Evolutionary conservation across 2,113 vertebrate species (phyloP).

Genomic region (Elaphurus davidianus): DNA sequence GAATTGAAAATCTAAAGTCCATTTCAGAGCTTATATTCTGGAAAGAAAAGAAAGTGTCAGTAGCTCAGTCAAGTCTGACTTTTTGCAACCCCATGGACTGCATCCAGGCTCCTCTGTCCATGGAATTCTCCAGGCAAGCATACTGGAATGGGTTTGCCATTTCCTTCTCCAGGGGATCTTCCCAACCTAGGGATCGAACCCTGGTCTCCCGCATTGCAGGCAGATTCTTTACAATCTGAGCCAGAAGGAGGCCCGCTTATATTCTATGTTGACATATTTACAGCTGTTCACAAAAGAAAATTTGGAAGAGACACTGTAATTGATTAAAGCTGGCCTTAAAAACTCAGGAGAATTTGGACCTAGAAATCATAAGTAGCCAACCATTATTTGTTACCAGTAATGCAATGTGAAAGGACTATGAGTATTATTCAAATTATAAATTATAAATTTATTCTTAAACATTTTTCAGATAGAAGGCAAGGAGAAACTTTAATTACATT

Average conservation of each 20-base stretch:
- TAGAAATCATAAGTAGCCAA: not conserved
- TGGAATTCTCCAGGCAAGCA: not conserved
- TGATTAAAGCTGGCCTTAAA: constrained; percentile 16
- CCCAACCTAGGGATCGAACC: not conserved
- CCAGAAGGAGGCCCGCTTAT: not conserved
- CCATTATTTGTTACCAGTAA: not conserved
- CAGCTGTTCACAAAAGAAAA: not conserved
- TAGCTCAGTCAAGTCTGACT: not conserved
- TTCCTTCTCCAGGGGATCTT: not conserved
- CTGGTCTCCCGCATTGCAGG: not conserved
- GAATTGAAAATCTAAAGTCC: constrained; percentile 19
- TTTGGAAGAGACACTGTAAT: not conserved
- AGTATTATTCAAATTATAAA: constrained; percentile 31
- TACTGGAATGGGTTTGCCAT: not conserved
- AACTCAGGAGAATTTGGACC: not conserved
- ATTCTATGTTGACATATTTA: not conserved
- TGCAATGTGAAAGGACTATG: not conserved
- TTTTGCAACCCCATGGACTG: not conserved
- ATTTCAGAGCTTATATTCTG: not conserved
- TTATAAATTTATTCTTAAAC: constrained; percentile 20
- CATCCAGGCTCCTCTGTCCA: not conserved
- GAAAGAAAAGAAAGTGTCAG: not conserved
- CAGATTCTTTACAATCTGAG: not conserved
- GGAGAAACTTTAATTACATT: not conserved
- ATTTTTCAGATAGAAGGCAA: not conserved